phyloP scores from a whole-genome alignment of 2,888 invertebrate species.

The Hydroisotoma schaefferi region DNA sequence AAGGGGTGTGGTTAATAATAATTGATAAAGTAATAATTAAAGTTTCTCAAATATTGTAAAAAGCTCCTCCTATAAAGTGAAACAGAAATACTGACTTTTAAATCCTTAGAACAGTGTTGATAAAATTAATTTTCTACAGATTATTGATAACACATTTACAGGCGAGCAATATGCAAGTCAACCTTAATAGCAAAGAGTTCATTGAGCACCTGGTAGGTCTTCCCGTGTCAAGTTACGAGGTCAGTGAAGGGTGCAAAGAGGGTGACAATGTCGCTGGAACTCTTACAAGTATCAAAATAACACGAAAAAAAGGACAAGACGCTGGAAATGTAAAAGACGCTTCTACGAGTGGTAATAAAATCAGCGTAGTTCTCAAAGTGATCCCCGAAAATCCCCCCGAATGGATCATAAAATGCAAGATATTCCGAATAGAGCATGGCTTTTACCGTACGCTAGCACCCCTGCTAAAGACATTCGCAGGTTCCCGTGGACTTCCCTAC shows the following conservation, averaged over 20 bases:
- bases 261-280: conserved; percentile 39
- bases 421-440: conserved; percentile 33
- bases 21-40: no score
- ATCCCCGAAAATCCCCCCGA: conserved; percentile 27
- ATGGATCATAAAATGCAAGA: conserved; percentile 24
- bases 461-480: conserved; percentile 21
- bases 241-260: conserved; percentile 26
- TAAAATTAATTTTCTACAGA: no score
- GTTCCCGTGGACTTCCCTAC: conserved; percentile 14
- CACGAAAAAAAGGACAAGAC: background rate
- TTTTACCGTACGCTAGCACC: conserved; percentile 30
- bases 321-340: no score
- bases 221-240: conserved; percentile 9
- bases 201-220: conserved; percentile 70
- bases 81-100: no score
- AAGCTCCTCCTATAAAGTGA: no score
- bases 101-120: no score
- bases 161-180: no score
- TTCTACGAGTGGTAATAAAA: no score
- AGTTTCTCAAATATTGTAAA: no score
- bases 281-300: conserved; percentile 18
- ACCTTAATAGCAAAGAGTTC: no score
- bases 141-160: no score
- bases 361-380: conserved; percentile 22
- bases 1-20: no score